Evolutionary conservation across 2,888 invertebrate genomes (phyloP).

Genomic region (Chrysodeixis includens): DNA sequence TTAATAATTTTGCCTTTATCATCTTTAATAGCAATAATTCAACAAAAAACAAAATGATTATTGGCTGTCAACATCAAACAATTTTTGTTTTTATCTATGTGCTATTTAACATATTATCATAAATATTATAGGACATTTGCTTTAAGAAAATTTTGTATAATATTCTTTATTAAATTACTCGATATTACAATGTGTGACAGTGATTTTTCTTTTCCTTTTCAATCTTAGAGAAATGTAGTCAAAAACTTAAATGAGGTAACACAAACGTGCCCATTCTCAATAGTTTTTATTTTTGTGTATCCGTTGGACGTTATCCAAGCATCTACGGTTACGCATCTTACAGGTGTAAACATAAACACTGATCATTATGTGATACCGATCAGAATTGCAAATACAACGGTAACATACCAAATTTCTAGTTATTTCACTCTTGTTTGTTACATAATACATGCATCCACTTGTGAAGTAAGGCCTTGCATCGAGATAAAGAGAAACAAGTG

Average conservation of each 20-base stretch:
- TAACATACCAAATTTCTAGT: background rate
- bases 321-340: constrained; percentile 52
- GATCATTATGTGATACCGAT: background rate
- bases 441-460: constrained; percentile 26
- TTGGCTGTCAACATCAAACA: background rate
- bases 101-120: background rate
- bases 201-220: no score
- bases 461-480: constrained; percentile 11
- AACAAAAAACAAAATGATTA: background rate
- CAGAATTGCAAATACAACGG: background rate
- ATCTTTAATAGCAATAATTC: background rate
- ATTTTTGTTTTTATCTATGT: background rate
- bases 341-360: constrained; percentile 35
- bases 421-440: constrained; percentile 29
- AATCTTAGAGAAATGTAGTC: background rate
- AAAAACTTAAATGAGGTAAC: background rate
- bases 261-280: constrained; percentile 26
- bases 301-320: constrained; percentile 70
- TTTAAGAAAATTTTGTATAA: no score
- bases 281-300: constrained; percentile 64
- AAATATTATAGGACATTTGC: no score
- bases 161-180: no score
- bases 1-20: background rate
- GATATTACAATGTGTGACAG: no score
- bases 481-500: constrained; percentile 31